phyloP scores from a whole-genome alignment of 2,797 vertebrate species.

The Eutrigla gurnardus region DNA sequence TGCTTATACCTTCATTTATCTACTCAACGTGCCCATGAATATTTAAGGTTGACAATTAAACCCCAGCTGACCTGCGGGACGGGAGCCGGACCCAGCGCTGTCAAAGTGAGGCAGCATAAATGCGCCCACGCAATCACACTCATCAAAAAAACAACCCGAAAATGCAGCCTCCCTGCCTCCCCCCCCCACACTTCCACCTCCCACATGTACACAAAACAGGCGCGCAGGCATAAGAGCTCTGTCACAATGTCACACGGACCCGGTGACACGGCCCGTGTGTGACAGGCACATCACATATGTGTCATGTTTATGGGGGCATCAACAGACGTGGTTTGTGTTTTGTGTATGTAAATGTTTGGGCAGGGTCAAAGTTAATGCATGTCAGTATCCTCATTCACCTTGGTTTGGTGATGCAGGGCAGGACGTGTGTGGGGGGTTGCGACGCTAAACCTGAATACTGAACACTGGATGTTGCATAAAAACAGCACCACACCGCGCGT shows the following conservation, averaged over 20 bases:
- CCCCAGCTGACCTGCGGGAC: constrained; percentile 80
- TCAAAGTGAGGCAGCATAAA: constrained; percentile 69
- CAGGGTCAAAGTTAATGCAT: constrained; percentile 77
- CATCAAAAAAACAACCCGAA: constrained; percentile 45
- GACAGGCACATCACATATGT: constrained; percentile 71
- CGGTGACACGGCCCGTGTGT: constrained; percentile 51
- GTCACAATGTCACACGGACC: constrained; percentile 67
- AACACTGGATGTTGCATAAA: constrained; percentile 31
- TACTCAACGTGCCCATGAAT: constrained; percentile 85
- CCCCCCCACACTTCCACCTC: not conserved
- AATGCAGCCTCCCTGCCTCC: constrained; percentile 5
- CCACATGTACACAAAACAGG: constrained; percentile 38
- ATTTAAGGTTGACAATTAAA: constrained; percentile 87
- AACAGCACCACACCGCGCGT: not conserved
- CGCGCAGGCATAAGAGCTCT: constrained; percentile 33
- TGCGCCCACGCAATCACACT: constrained; percentile 44
- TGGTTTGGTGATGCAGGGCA: constrained; percentile 58
- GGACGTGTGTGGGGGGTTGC: constrained; percentile 23
- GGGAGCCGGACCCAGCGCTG: constrained; percentile 60
- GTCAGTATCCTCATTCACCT: constrained; percentile 71
- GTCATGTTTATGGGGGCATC: constrained; percentile 76
- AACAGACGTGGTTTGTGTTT: constrained; percentile 66
- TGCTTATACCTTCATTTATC: constrained; percentile 87
- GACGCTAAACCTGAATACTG: constrained; percentile 30
- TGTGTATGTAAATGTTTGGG: constrained; percentile 75